Base-by-base conservation (phyloP, 2,888 invertebrate species). In the Dynastes maya region DNA sequence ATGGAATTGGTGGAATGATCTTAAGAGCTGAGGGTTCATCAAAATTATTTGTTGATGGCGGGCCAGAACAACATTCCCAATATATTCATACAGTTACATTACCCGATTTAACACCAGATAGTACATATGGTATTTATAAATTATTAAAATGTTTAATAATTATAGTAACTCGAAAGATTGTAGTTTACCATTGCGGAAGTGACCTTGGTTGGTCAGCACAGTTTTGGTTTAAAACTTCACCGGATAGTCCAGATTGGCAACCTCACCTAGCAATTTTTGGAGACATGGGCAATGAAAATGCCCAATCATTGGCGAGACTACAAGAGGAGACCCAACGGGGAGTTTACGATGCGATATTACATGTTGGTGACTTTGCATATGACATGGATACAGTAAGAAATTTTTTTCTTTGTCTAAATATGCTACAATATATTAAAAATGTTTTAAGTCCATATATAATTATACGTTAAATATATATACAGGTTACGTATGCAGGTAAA, bases 331-430 rank as follows among this genome's bases (percentile, higher is more conserved):
- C 95, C 0, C 94, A 97, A 85, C 90, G 91, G 63, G 94, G 93
- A 9, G 88, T 93, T 86, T 97, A 96, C 88, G 97, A 98, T 90
- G 93, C 95, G 77, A 92, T 97, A 76, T 91, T 98, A 76, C 98
- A 98, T 89, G 96, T 97, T 61, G 97, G 97, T 0, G 98, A 98
- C 90, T 97, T 98, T 89, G 98, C 97, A 0, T 98, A 98, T 89
- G 96, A 98, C 88, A 95, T 98, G 96, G 90, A 96, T 88, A 90
- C 93, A 27, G 92, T 92, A 87, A 87, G 86, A 84, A 53, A 53
- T 58, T 61, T 72, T 29, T 63, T 65, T 45, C 13, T 45, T 68
- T 32, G 6, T 55, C 32, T 49, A 32, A 32, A 32, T 32, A 32
- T 32, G 5, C 11, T 45, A 45, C 1, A 37, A 45, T 45, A 45